Evolutionary conservation across 1,140 invertebrate species (phyloP), one percentile per base, ranked within the genome.

Genomic region (Calephelis nemesis): DNA sequence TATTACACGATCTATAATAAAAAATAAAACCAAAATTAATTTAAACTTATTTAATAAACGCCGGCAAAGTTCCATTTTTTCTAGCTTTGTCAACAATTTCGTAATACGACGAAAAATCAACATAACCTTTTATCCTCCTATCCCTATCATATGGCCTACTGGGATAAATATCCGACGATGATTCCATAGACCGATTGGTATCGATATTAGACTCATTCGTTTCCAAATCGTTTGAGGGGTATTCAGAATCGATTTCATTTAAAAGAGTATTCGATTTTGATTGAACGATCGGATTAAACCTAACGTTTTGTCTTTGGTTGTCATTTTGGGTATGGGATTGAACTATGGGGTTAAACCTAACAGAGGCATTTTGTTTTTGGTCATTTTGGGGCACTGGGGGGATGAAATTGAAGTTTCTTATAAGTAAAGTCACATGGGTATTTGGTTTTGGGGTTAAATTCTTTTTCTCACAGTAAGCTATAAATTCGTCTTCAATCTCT

Each of bases 401-500:
- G 7, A 95, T 94, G 78, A 95, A 97, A 87, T 97, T 97, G 79
- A 98, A 98, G 84, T 98, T 98, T 50, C 97, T 91, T 54, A 98
- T 95, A 0, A 98, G 81, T 7, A 98, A 91, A 0, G 97, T 98
- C 72, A 98, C 90, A 30, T 89, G 84, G 5, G 82, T 87, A 52
- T 89, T 90, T 5, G 91, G 90, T 80, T 92, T 83, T 6, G 88
- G 90, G 52, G 82, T 92, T 65, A 92, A 72, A 7, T 92, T 93
- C 65, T 93, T 94, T 66, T 93, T 94, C 91, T 96, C 95, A 77
- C 95, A 97, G 65, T 94, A 94, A 65, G 98, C 96, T 71, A 97
- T 95, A 82, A 98, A 97, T 65, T 96, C 94, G 62, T 96, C 91
- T 6, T 96, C 96, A 8, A 97, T 95, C 92, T 97, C 96, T 79